Evolutionary conservation across 2,888 invertebrate species (phyloP).

Genomic region (Meiosimyza decipiens): DNA sequence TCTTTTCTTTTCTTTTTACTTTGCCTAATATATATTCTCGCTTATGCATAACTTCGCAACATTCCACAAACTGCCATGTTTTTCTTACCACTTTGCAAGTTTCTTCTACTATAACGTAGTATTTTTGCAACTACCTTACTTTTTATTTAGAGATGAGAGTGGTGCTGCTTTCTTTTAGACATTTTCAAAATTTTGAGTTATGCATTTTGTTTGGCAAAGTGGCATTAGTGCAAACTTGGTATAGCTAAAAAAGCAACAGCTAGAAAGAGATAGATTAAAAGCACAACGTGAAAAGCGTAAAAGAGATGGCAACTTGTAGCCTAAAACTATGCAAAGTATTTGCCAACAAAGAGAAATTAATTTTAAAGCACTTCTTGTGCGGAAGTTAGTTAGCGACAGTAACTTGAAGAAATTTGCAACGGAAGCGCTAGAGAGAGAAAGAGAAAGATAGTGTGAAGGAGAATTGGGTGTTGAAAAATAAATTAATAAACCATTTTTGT

Average conservation of each 20-base stretch:
- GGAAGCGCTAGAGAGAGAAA: too few relatives aligned
- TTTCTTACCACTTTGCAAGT: too few relatives aligned
- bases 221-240: constrained; percentile 23
- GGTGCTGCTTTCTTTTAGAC: background rate
- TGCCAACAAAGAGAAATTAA: constrained; percentile 32
- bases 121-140: too few relatives aligned
- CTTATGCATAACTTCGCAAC: too few relatives aligned
- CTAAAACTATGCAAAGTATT: constrained; percentile 40
- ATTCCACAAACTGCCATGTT: too few relatives aligned
- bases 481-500: too few relatives aligned
- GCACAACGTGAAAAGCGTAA: background rate
- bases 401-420: background rate
- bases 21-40: too few relatives aligned
- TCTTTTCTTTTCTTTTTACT: too few relatives aligned
- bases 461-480: too few relatives aligned
- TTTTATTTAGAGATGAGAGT: too few relatives aligned
- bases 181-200: constrained; percentile 26
- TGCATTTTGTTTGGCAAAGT: constrained; percentile 40
- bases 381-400: constrained; percentile 21
- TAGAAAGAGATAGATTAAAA: background rate
- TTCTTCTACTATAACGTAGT: too few relatives aligned
- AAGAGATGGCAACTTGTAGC: background rate
- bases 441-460: too few relatives aligned
- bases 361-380: constrained; percentile 27
- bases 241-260: background rate